These are phyloP conservation scores for Spilogale gracilis DNA, from an alignment of 2,113 vertebrate genomes.

Conservation along the genomic window DNA sequence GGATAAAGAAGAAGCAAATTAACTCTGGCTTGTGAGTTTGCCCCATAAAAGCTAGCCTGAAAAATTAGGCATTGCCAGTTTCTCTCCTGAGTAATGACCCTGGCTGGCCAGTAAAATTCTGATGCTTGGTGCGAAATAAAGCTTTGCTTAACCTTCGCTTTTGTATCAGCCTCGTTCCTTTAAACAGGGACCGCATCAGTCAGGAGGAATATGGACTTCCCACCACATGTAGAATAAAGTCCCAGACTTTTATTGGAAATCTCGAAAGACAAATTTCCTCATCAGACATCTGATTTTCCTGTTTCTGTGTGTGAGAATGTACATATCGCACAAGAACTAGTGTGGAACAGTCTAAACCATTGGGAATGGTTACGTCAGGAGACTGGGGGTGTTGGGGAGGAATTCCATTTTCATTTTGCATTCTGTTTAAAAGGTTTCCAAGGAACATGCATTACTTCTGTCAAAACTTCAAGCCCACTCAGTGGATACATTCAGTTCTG, in stretches of 20 bases:
- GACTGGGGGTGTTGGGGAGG: fast-evolving
- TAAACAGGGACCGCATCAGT: no score
- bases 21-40: no score
- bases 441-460: neutral
- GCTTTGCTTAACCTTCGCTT: no score
- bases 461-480: neutral
- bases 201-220: neutral
- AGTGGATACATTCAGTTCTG: neutral
- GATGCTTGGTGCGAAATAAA: no score
- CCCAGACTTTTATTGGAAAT: conserved; percentile 39
- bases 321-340: neutral
- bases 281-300: conserved; percentile 48
- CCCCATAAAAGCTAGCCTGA: no score
- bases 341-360: neutral
- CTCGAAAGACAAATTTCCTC: conserved; percentile 53
- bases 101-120: no score
- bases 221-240: neutral
- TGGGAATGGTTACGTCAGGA: neutral
- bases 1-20: no score
- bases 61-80: no score
- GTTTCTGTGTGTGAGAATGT: neutral
- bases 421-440: neutral
- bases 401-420: neutral
- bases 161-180: no score
- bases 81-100: no score